Conservation (phyloP, 2,888 invertebrate species). For the Patella ulyssiponensis region DNA sequence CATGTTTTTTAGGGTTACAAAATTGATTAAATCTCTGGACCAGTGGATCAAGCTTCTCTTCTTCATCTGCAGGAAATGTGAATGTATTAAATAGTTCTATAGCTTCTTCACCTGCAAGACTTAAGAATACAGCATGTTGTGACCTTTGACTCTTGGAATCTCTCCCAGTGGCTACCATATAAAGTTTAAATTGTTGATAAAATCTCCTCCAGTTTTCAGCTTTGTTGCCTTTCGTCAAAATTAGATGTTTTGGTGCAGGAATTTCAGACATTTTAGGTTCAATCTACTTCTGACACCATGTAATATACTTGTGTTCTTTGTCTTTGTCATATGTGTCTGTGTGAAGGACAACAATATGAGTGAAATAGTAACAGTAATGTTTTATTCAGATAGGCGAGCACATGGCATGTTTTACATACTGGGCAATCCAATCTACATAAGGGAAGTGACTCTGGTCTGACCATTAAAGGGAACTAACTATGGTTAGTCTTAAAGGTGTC, state of each 20-base stretch:
- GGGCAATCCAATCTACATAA: too few species aligned
- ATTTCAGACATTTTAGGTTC: not conserved
- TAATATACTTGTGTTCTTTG: not conserved
- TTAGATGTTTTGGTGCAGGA: slow-evolving; percentile 7
- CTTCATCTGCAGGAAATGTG: slow-evolving; percentile 14
- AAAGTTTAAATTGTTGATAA: slow-evolving; percentile 5
- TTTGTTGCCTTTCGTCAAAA: slow-evolving; percentile 5
- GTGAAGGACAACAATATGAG: not conserved
- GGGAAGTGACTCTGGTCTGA: too few species aligned
- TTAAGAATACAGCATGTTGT: not conserved
- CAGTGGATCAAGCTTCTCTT: slow-evolving; percentile 5
- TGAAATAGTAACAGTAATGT: too few species aligned
- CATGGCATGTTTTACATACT: too few species aligned
- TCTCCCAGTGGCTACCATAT: slow-evolving; percentile 4
- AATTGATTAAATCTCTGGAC: not conserved
- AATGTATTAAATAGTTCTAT: slow-evolving; percentile 19
- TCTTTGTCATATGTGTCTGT: not conserved
- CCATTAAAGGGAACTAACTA: too few species aligned
- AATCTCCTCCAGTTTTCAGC: slow-evolving; percentile 19
- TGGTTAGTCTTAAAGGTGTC: too few species aligned
- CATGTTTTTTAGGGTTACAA: slow-evolving; percentile 17
- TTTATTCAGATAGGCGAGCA: too few species aligned
- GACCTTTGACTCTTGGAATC: not conserved
- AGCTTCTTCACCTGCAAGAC: slow-evolving; percentile 11
- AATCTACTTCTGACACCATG: slow-evolving; percentile 22